Evolutionary conservation across 2,113 vertebrate genomes (phyloP), one percentile per base, ranked within the genome.

Genomic region (Microcebus ravelobensis): DNA sequence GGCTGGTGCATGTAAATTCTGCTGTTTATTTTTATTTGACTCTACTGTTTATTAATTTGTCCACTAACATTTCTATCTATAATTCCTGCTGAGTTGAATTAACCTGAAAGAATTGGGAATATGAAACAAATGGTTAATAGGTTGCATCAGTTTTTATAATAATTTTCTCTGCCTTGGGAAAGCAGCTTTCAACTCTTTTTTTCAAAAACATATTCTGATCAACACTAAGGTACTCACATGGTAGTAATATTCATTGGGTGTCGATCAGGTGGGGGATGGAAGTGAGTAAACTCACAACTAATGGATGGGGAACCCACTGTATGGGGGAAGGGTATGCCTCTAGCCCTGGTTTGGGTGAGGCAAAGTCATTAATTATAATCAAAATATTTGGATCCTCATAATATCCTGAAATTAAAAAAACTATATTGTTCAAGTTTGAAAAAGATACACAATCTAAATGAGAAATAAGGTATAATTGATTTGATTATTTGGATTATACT

Each of bases 61-160:
- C n/a, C 20, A 74, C 29, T 6, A 84, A 39, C 34, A 74, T 27
- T 68, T 95, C 12, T 74, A n/a, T 90, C 84, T 85, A 29, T 88
- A 85, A 88, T 63, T 91, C 48, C 36, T 88, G 14, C 65, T 68
- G 39, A 80, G n/a, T 74, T 94, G 31, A n/a, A 84, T 83, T 96
- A 93, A 93, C 70, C 31, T 85, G 93, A 76, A 95, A 73, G 55
- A 68, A n/a, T 55, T 81, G 20, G 42, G 42, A 92, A 94, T 50
- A 71, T 81, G 50, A 92, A 89, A 80, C 5, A 84, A 7, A 3
- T 57, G 45, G 8, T 76, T 81, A 57, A 57, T 65, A 23, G 42
- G 91, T 85, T 14, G n/a, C 21, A 63, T 5, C 5, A 76, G 74
- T 76, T 73, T 83, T 79, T 18, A 50, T 71, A 15, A 63, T 6